phyloP scores from a whole-genome alignment of 2,888 invertebrate species.

The Cacoxenus indagator region DNA sequence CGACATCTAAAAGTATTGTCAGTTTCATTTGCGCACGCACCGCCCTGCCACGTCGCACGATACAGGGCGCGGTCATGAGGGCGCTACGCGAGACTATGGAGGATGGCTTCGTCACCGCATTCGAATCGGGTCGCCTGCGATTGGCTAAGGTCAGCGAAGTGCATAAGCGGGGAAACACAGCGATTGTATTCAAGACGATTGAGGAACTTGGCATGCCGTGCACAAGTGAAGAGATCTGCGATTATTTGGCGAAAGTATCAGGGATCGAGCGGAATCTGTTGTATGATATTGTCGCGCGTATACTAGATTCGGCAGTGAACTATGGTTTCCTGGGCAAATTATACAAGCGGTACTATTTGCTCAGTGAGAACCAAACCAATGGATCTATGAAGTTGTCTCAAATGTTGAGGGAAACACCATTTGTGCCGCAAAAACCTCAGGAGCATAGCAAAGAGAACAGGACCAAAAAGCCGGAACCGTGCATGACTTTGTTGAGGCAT shows the following conservation, averaged over 20 bases:
- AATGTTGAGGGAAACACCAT: not conserved
- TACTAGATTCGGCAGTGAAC: not conserved
- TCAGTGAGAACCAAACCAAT: not conserved
- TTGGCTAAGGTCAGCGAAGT: too few relatives aligned
- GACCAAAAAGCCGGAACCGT: too few relatives aligned
- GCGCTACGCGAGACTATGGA: not conserved
- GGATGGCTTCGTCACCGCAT: not conserved
- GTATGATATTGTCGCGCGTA: not conserved
- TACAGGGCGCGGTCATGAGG: not conserved
- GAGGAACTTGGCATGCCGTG: not conserved
- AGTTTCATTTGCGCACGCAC: not conserved
- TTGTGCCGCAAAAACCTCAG: too few relatives aligned
- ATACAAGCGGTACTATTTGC: not conserved
- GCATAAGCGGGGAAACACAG: too few relatives aligned
- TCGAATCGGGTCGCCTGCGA: not conserved
- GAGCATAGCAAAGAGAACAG: too few relatives aligned
- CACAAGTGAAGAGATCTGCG: not conserved
- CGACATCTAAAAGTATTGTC: not conserved
- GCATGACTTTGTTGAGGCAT: too few relatives aligned
- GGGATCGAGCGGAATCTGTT: not conserved
- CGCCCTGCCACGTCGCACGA: not conserved
- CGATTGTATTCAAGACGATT: not conserved
- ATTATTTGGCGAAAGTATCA: not conserved
- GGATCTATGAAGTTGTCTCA: not conserved
- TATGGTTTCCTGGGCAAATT: conserved; percentile 7